Evolutionary conservation across 1,140 invertebrate species (phyloP).

Genomic region (Penaeus indicus): DNA sequence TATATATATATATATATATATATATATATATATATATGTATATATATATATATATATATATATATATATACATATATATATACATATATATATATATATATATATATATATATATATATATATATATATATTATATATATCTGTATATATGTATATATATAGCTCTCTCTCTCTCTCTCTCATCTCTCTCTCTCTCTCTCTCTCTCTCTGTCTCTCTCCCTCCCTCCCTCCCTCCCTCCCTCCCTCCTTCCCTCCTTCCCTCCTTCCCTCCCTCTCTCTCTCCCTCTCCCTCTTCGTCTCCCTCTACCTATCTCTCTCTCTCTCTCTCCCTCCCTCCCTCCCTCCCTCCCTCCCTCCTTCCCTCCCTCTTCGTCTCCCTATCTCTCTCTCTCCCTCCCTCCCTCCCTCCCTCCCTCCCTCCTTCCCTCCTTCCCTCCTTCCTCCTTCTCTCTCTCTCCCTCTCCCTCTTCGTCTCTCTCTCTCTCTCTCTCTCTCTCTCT

Average conservation of each 20-base stretch:
- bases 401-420: neutral
- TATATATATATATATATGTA: too few species aligned
- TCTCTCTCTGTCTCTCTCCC: neutral
- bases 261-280: too few species aligned
- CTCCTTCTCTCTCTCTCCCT: neutral
- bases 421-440: neutral
- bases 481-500: too few species aligned
- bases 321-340: constrained; percentile 33
- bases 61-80: too few species aligned
- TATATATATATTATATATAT: too few species aligned
- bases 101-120: too few species aligned
- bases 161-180: neutral
- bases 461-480: neutral
- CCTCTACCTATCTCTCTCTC: constrained; percentile 24
- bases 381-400: neutral
- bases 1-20: too few species aligned
- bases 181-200: neutral
- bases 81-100: too few species aligned
- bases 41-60: too few species aligned
- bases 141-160: too few species aligned
- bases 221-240: neutral
- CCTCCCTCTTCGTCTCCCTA: neutral
- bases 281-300: constrained; percentile 29
- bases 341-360: constrained; percentile 1
- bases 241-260: too few species aligned